These are phyloP conservation scores for Brachionus paranguensis DNA, from an alignment of 1,140 invertebrate genomes.

Conservation along the genomic window DNA sequence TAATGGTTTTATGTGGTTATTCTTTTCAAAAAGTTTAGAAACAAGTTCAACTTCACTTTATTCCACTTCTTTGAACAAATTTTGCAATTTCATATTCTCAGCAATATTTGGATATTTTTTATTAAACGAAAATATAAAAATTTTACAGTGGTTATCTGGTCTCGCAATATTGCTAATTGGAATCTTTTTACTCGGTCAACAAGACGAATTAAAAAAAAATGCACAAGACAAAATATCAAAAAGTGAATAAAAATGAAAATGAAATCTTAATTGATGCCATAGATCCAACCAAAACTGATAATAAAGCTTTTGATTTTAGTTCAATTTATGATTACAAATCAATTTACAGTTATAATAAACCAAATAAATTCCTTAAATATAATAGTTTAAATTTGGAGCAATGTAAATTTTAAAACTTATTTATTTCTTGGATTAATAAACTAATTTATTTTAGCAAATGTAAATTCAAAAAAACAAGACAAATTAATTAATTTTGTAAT, in stretches of 20 bases:
- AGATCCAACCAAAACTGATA: background rate
- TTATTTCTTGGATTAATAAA: too few species aligned
- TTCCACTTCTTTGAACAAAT: conserved; percentile 30
- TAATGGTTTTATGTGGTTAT: conserved; percentile 37
- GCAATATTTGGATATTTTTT: conserved; percentile 30
- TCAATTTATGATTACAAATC: conserved; percentile 36
- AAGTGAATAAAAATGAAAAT: conserved; percentile 15
- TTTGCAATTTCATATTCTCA: conserved; percentile 33
- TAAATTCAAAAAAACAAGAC: background rate
- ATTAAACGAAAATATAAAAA: background rate
- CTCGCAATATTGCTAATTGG: background rate
- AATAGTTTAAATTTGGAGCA: background rate
- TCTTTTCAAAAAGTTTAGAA: conserved; percentile 14
- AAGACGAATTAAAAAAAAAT: background rate
- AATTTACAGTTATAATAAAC: conserved; percentile 1
- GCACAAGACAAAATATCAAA: background rate
- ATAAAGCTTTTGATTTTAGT: conserved; percentile 2
- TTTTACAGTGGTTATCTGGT: background rate
- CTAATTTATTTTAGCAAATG: background rate
- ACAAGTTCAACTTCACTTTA: background rate
- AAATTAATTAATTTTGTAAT: conserved; percentile 4
- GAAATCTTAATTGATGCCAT: background rate
- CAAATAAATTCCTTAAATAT: background rate
- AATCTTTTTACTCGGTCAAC: background rate
- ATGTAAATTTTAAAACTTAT: background rate